phyloP scores from a whole-genome alignment of 2,113 vertebrate genomes.

The Callopanchax toddi region DNA sequence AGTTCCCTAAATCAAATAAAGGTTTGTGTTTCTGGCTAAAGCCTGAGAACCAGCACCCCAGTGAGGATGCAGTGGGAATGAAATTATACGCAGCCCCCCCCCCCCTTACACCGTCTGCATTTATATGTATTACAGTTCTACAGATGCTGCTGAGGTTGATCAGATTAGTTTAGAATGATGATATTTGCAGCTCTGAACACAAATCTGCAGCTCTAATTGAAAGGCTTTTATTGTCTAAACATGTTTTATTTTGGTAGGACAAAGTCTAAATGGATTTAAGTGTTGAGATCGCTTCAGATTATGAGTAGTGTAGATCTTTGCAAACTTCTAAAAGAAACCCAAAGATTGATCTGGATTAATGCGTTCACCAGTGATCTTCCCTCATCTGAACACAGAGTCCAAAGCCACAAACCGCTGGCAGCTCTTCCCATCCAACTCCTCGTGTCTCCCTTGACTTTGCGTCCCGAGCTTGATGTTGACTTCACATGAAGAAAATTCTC shows the following conservation, averaged over 20 bases:
- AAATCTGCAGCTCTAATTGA: no score
- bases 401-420: conserved; percentile 57
- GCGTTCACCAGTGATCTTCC: conserved; percentile 30
- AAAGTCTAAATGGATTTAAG: no score
- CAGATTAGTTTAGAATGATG: no score
- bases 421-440: conserved; percentile 42
- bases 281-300: no score
- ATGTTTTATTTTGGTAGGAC: no score
- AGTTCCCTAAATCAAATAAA: conserved; percentile 80
- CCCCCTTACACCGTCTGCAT: conserved; percentile 70
- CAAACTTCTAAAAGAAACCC: conserved; percentile 12
- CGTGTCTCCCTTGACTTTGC: conserved; percentile 55
- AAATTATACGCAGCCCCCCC: conserved; percentile 72
- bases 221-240: no score
- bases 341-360: conserved; percentile 30
- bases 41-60: conserved; percentile 74
- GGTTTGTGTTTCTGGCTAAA: conserved; percentile 63
- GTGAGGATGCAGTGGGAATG: conserved; percentile 76
- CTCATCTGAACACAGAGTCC: conserved; percentile 45
- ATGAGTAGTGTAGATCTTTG: no score
- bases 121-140: conserved; percentile 70
- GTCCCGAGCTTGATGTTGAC: conserved; percentile 57
- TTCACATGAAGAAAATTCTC: conserved; percentile 65
- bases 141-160: conserved; percentile 55
- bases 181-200: no score